Base-by-base conservation (phyloP, 2,113 vertebrate genomes). In the Cepphus grylle region DNA sequence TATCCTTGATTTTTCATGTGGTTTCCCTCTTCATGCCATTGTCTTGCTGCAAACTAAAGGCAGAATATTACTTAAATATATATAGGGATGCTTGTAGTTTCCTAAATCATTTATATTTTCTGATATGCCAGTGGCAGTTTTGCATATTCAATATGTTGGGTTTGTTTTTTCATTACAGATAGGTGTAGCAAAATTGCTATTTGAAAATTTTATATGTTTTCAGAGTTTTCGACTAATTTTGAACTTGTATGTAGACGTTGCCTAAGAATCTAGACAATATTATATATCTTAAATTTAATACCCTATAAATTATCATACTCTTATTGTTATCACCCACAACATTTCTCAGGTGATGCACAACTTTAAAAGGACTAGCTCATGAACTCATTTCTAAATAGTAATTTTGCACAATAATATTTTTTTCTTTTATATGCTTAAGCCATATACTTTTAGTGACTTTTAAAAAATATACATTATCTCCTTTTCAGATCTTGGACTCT, bases 401-500 rank as follows among this genome's bases (percentile, higher is more conserved):
- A 65, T 69, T 95, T 67, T 56, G 11, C 23, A 67, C 4, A 27
- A 3, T 50, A 3, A 34, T 10, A 29, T 40, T 59, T 69, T 58
- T 50, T 56, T 53, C 20, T 86, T 85, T 53, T 30, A 11, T 66
- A 42, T 87, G 9, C 38, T 87, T 79, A 61, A 77, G 16, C 23
- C 12, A 7, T 72, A 25, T 80, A 40, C 4, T 62, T 93, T 63
- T 34, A 84, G 38, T 73, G 62, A 91, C 15, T 69, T 94, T 32
- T 14, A 70, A 87, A 86, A 86, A 67, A 69, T 50, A 53, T 11
- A 19, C 65, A 9, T 73, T 84, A 22, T 87, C 29, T 94, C 15
- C 18, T 80, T 93, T 86, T 56, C 89, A 97, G 97, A 42, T 93
- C 67, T 95, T 88, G 71, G 78, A 77, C 47, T 94, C 53, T 70